Conservation (phyloP, 2,888 invertebrate species). For the Watsonalla binaria region DNA sequence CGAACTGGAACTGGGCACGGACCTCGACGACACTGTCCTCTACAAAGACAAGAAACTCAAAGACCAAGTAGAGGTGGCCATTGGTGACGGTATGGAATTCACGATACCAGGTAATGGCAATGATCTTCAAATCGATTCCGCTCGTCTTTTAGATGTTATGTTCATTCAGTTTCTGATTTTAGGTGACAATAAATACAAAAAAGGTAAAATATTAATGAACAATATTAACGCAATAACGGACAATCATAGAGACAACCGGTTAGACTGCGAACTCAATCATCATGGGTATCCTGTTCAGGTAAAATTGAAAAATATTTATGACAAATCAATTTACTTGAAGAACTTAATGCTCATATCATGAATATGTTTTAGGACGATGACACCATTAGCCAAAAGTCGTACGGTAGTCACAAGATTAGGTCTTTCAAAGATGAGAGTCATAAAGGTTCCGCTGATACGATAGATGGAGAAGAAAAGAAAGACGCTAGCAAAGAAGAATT, state of each 20-base stretch:
- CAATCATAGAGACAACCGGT: conserved; percentile 86
- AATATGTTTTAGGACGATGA: conserved; percentile 80
- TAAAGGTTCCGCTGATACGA: conserved; percentile 91
- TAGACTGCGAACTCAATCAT: conserved; percentile 87
- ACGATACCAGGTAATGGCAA: conserved; percentile 87
- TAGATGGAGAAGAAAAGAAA: conserved; percentile 93
- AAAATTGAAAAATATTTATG: conserved; percentile 4
- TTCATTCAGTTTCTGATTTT: conserved; percentile 26
- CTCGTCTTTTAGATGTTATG: background rate
- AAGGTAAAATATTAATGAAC: conserved; percentile 88
- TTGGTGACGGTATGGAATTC: conserved; percentile 95
- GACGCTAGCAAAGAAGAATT: conserved; percentile 95
- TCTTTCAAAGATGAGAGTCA: conserved; percentile 94
- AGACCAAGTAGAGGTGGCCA: conserved; percentile 93
- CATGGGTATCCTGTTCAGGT: conserved; percentile 82
- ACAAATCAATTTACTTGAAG: background rate
- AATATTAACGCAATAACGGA: conserved; percentile 89
- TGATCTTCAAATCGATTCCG: conserved; percentile 1
- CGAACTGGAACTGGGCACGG: conserved; percentile 81
- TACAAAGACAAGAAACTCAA: conserved; percentile 93
- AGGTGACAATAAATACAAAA: conserved; percentile 91
- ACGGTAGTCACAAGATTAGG: conserved; percentile 94
- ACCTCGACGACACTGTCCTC: conserved; percentile 89
- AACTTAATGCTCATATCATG: background rate
- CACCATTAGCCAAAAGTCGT: conserved; percentile 93